Evolutionary conservation across 1,140 invertebrate species (phyloP).

Genomic region (Apis florea): DNA sequence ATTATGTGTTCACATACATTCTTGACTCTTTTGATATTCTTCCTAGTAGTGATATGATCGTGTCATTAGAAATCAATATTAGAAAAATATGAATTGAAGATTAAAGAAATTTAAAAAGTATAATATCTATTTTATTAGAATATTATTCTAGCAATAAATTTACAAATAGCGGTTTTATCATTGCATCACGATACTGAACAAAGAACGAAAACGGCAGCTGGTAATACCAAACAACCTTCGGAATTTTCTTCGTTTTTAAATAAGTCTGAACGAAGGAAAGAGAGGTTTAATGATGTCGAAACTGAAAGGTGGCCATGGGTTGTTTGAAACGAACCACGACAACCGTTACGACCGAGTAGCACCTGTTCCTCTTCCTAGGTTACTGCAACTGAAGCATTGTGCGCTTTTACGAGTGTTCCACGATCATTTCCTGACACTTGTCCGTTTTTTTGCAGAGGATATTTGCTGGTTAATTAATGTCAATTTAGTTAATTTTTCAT

Average conservation of each 20-base stretch:
- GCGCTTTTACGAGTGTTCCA: conserved; percentile 23
- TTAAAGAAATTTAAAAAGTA: background rate
- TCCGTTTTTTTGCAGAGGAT: background rate
- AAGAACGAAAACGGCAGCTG: background rate
- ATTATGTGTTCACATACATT: conserved; percentile 1
- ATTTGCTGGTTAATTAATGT: too few species aligned
- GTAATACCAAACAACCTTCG: background rate
- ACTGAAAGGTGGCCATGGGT: conserved; percentile 46
- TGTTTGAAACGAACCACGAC: conserved; percentile 13
- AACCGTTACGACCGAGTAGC: conserved; percentile 50
- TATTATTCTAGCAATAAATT: background rate
- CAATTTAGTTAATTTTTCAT: conserved; percentile 25
- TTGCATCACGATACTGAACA: background rate
- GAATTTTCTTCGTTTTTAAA: conserved; percentile 40
- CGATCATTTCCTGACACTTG: background rate
- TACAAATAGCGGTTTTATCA: too few species aligned
- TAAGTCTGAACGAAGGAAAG: background rate
- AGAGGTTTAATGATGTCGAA: conserved; percentile 48
- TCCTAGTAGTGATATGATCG: background rate
- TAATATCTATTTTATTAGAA: background rate
- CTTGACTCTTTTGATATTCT: background rate
- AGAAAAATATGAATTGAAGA: background rate
- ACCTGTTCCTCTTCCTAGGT: conserved; percentile 51
- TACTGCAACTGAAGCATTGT: conserved; percentile 24
- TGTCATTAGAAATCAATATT: background rate